phyloP scores from a whole-genome alignment of 2,888 invertebrate genomes.

The Ecliptopera silaceata region DNA sequence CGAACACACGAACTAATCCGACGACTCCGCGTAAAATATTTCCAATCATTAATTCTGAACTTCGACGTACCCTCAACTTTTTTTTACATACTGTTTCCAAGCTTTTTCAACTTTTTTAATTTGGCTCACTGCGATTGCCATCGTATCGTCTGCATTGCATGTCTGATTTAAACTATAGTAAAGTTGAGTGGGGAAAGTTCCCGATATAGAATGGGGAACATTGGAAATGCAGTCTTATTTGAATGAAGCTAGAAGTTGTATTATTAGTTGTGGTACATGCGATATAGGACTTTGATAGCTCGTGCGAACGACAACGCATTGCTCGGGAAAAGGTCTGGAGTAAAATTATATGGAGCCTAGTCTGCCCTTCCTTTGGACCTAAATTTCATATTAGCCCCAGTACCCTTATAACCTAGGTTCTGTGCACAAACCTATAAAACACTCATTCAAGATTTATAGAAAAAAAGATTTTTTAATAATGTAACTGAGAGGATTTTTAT shows the following conservation, averaged over 20 bases:
- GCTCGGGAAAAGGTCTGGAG: too few species aligned
- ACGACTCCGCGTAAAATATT: slow-evolving; percentile 31
- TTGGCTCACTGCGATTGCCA: slow-evolving; percentile 43
- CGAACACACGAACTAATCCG: slow-evolving; percentile 26
- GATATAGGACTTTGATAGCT: too few species aligned
- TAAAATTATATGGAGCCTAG: too few species aligned
- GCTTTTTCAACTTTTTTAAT: slow-evolving; percentile 74
- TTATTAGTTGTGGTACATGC: background rate
- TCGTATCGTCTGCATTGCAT: slow-evolving; percentile 7
- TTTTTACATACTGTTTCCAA: slow-evolving; percentile 49
- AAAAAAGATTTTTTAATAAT: too few species aligned
- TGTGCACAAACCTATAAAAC: too few species aligned
- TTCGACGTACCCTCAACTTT: slow-evolving; percentile 34
- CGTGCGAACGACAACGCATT: too few species aligned
- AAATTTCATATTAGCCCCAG: too few species aligned
- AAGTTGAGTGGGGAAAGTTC: background rate
- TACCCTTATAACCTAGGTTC: too few species aligned
- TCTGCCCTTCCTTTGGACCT: too few species aligned
- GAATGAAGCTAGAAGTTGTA: background rate
- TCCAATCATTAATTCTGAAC: slow-evolving; percentile 40
- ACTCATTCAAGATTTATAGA: too few species aligned
- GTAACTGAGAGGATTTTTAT: too few species aligned
- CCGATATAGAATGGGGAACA: background rate
- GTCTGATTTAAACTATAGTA: slow-evolving; percentile 8
- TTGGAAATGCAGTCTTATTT: background rate